These are phyloP conservation scores for Beroe ovata DNA, from an alignment of 37 sponge, comb jelly and placozoan genomes.

Conservation along the genomic window DNA sequence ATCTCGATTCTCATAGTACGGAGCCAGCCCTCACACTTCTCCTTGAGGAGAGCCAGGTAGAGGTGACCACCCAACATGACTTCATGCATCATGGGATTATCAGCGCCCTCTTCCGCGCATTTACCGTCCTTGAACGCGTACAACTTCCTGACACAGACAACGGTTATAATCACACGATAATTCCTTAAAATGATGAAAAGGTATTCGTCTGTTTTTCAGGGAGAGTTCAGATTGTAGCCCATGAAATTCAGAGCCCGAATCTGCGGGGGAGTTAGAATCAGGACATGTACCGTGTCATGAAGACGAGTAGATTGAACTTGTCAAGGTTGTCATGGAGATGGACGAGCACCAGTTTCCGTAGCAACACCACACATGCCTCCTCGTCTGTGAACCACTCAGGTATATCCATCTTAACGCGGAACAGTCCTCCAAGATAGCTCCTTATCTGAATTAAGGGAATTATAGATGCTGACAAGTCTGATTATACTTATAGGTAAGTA, in stretches of 20 bases:
- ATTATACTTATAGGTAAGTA: no score
- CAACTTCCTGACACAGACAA: constrained; percentile 83
- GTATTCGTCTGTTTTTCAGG: no score
- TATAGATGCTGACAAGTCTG: no score
- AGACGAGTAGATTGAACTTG: constrained; percentile 91
- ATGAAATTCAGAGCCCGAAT: no score
- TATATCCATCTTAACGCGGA: constrained; percentile 77
- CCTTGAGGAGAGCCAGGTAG: constrained; percentile 78
- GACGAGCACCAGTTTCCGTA: constrained; percentile 83
- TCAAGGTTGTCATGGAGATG: constrained; percentile 81
- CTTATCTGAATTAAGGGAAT: no score
- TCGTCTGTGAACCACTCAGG: constrained; percentile 82
- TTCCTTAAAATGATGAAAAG: no score
- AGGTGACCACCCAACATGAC: constrained; percentile 88
- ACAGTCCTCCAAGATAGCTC: constrained; percentile 72
- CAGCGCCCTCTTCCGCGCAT: constrained; percentile 81
- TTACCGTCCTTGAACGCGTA: constrained; percentile 77
- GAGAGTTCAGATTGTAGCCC: no score
- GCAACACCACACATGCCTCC: constrained; percentile 73
- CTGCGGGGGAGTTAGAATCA: no score
- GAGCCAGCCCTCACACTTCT: constrained; percentile 51
- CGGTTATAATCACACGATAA: no score
- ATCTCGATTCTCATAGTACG: constrained; percentile 27
- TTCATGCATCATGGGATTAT: constrained; percentile 97
- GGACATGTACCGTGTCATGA: constrained; percentile 31